These are phyloP conservation scores for Vidua macroura DNA, from an alignment of 2,113 vertebrate genomes.

Conservation along the genomic window DNA sequence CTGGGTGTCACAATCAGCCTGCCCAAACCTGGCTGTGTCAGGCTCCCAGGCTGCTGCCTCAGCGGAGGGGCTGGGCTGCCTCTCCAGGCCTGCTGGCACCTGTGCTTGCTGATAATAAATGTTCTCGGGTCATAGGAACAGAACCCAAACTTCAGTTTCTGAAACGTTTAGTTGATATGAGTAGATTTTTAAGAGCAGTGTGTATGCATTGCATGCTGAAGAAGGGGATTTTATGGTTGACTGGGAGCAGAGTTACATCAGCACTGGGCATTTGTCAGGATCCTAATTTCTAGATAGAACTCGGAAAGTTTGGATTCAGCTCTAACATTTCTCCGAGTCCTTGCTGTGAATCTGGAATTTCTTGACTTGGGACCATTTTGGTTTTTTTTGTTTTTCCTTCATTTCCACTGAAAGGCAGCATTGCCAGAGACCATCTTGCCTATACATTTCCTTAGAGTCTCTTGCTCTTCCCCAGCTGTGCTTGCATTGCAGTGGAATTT, in stretches of 20 bases:
- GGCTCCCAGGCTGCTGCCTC: not conserved
- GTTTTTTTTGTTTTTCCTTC: not conserved
- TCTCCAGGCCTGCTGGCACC: not conserved
- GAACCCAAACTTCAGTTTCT: not conserved
- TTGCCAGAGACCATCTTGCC: not conserved
- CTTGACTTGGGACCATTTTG: not conserved
- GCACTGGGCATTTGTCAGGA: not conserved
- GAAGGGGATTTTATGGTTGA: not conserved
- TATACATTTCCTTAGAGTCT: not conserved
- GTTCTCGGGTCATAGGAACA: not conserved
- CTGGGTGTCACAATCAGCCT: not conserved
- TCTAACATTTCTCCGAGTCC: not conserved
- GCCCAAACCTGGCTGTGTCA: not conserved
- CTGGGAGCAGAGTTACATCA: not conserved
- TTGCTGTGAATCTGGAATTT: not conserved
- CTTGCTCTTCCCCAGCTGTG: not conserved
- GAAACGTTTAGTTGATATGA: not conserved
- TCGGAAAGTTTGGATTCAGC: not conserved
- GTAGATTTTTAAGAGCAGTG: not conserved
- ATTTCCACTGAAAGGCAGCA: not conserved
- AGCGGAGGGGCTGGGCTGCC: not conserved
- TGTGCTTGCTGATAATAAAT: not conserved
- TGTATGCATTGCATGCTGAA: rapidly evolving
- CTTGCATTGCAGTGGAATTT: not conserved
- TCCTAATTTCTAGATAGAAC: not conserved